phyloP scores from a whole-genome alignment of 2,888 invertebrate genomes.

The Philereme vetulata region DNA sequence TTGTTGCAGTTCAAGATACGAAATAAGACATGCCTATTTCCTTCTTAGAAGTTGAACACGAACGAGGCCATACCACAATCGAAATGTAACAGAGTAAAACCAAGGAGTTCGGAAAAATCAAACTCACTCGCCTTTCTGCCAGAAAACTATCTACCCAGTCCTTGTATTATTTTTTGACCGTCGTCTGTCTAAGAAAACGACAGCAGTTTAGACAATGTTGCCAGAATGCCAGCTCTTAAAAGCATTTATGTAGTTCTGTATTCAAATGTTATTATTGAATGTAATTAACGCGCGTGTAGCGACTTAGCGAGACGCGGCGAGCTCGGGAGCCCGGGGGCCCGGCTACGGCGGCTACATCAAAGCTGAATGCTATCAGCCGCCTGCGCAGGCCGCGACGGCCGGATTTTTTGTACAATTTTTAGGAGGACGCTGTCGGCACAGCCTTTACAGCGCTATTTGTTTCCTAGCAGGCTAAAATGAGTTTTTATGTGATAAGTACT shows the following conservation, averaged over 20 bases:
- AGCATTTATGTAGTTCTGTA: conserved; percentile 24
- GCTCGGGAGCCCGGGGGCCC: conserved; percentile 50
- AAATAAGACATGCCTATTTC: too few relatives aligned
- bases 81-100: too few relatives aligned
- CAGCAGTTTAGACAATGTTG: neutral
- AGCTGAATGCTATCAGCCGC: conserved; percentile 72
- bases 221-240: conserved; percentile 9
- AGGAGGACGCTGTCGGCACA: conserved; percentile 47
- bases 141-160: too few relatives aligned
- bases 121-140: too few relatives aligned
- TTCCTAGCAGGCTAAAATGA: too few relatives aligned
- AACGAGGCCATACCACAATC: too few relatives aligned
- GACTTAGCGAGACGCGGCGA: conserved; percentile 55
- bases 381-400: conserved; percentile 56
- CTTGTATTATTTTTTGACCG: neutral
- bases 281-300: conserved; percentile 51
- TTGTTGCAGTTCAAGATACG: too few relatives aligned
- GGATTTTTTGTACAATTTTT: conserved; percentile 70
- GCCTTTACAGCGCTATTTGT: too few relatives aligned
- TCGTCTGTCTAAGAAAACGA: neutral
- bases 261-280: conserved; percentile 47
- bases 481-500: too few relatives aligned
- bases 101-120: too few relatives aligned
- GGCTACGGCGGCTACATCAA: conserved; percentile 76
- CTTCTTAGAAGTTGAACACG: too few relatives aligned